Base-by-base conservation (phyloP, 2,113 vertebrate genomes). In the Ranitomeya variabilis region DNA sequence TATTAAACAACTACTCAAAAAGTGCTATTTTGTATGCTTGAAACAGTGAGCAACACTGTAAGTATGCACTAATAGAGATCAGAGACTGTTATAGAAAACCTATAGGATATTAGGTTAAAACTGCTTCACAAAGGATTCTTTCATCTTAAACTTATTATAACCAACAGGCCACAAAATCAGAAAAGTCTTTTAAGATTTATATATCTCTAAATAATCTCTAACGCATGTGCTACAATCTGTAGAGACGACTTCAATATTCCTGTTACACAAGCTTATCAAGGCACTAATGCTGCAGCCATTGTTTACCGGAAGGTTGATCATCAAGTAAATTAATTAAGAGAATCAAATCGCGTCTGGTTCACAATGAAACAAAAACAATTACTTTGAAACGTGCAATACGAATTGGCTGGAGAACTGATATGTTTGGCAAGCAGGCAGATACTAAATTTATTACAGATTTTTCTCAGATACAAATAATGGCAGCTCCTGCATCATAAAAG, bases 71-170 rank as follows among this genome's bases (percentile, higher is more conserved):
- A 94, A 91, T 91, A 86, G 76, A 69, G 89, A 94, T 85, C 91
- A 93, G 92, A 93, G 83, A 51, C 52, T 66, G 80, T 90, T 90
- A 51, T 55, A 88, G 62, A 90, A 91, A 90, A 90, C 77, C 78
- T 89, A 92, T 86, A 57, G 90, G 89, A 92, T 81, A 90, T 92
- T 91, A 87, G 91, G 92, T 93, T 87, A 93, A 90, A 92, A 88
- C 45, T 92, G 88, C 86, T 59, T 90, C 92, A 95, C 94, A 94
- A 95, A 95, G 92, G 91, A 93, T 85, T 45, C 60, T 87, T 89
- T 94, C 95, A 96, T 96, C 94, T 96, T 96, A 94, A 96, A 96
- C 92, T 93, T 93, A 96, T 95, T 96, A 92, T 88, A 91, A 86
- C 90, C 93, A 92, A 96, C 96, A 93, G n/a, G 54, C 67, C 69